phyloP scores from a whole-genome alignment of 2,797 vertebrate species.

The Trichosurus vulpecula region DNA sequence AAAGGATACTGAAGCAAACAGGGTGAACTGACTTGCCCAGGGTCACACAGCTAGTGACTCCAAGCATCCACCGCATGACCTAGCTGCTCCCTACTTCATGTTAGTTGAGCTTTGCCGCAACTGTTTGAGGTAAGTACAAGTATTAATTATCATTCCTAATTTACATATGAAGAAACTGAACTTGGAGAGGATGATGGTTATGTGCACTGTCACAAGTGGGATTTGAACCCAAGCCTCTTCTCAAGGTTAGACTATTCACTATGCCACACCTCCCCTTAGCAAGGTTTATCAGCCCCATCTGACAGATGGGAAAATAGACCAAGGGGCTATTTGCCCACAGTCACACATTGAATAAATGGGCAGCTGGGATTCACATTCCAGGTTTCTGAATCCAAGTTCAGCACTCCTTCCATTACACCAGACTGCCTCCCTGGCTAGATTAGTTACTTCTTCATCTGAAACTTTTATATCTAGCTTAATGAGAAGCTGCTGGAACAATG shows the following conservation, averaged over 20 bases:
- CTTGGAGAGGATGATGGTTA: background rate
- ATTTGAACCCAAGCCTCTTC: background rate
- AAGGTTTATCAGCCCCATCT: background rate
- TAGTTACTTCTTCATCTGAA: constrained; percentile 26
- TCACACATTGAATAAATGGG: background rate
- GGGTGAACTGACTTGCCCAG: background rate
- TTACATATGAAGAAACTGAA: background rate
- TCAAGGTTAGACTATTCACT: background rate
- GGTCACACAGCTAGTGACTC: background rate
- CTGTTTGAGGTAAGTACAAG: background rate
- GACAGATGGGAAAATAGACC: background rate
- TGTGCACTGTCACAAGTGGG: background rate
- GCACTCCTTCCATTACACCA: background rate
- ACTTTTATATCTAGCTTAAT: constrained; percentile 51
- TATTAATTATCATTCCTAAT: background rate
- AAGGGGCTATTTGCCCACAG: background rate
- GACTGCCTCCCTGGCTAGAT: constrained; percentile 44
- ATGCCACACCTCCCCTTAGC: background rate
- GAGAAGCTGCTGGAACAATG: constrained; percentile 33
- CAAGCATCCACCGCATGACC: background rate
- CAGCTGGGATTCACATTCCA: background rate
- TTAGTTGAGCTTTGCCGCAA: background rate
- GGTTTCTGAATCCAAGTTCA: background rate
- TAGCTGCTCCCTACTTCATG: background rate
- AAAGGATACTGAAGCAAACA: background rate